These are phyloP conservation scores for Podilymbus podiceps DNA, from an alignment of 2,113 vertebrate species.

Conservation along the genomic window DNA sequence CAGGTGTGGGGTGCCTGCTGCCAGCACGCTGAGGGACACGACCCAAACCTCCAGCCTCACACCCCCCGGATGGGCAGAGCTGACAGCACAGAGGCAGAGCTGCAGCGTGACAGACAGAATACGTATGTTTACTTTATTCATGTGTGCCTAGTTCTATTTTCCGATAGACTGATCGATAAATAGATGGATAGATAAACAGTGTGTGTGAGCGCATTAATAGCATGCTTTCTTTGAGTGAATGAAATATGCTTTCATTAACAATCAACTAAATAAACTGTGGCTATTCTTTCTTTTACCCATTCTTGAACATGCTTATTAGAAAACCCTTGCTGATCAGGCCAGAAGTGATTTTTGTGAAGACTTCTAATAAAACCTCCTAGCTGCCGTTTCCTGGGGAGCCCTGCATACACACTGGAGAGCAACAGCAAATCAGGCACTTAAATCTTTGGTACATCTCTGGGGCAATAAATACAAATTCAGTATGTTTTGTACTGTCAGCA, in stretches of 20 bases:
- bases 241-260: background rate
- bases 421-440: background rate
- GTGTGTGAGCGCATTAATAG: background rate
- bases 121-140: background rate
- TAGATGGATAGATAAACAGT: background rate
- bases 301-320: background rate
- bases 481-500: background rate
- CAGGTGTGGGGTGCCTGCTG: background rate
- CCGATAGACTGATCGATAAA: background rate
- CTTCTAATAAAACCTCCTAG: background rate
- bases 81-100: background rate
- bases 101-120: background rate
- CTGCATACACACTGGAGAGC: background rate
- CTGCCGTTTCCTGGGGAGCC: background rate
- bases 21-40: rapidly evolving
- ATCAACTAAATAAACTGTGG: background rate
- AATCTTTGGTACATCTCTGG: background rate
- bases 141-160: background rate
- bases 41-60: background rate
- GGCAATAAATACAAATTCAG: conserved; percentile 5
- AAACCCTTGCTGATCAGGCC: background rate
- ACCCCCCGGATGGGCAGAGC: background rate
- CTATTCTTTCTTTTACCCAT: background rate
- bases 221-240: background rate
- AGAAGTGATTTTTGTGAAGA: background rate